These are phyloP conservation scores for Ormyrus rosae DNA, from an alignment of 2,888 invertebrate species.

Conservation along the genomic window DNA sequence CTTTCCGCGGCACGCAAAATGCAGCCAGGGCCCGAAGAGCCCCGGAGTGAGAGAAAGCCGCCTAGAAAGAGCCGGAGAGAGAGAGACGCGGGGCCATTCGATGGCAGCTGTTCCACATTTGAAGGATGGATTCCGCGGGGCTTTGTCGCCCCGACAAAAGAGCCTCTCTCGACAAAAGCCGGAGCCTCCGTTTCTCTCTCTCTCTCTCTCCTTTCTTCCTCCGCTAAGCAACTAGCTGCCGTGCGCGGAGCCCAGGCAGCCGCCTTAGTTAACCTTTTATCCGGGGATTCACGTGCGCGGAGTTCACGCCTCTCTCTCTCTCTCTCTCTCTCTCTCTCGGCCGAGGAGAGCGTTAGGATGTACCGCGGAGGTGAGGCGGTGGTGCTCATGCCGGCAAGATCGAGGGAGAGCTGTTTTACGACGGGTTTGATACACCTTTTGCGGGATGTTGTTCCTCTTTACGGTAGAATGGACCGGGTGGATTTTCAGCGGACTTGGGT, in stretches of 20 bases:
- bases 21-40: not conserved
- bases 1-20: not conserved
- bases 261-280: too few relatives aligned
- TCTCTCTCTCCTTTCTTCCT: not conserved
- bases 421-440: too few relatives aligned
- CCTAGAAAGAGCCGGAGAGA: not conserved
- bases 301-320: slow-evolving; percentile 15
- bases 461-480: too few relatives aligned
- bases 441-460: too few relatives aligned
- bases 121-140: slow-evolving; percentile 74
- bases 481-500: too few relatives aligned
- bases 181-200: not conserved
- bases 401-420: too few relatives aligned
- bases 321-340: not conserved
- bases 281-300: slow-evolving; percentile 3
- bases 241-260: too few relatives aligned
- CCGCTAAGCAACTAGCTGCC: too few relatives aligned
- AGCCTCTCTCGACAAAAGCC: slow-evolving; percentile 58
- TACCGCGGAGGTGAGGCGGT: too few relatives aligned
- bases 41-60: not conserved
- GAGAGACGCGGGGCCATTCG: slow-evolving; percentile 65
- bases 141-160: slow-evolving; percentile 72
- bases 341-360: not conserved
- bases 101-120: slow-evolving; percentile 75
- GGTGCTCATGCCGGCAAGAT: too few relatives aligned